Evolutionary conservation across 2,888 invertebrate genomes (phyloP).

Genomic region (Venustoraphidia nigricollis): DNA sequence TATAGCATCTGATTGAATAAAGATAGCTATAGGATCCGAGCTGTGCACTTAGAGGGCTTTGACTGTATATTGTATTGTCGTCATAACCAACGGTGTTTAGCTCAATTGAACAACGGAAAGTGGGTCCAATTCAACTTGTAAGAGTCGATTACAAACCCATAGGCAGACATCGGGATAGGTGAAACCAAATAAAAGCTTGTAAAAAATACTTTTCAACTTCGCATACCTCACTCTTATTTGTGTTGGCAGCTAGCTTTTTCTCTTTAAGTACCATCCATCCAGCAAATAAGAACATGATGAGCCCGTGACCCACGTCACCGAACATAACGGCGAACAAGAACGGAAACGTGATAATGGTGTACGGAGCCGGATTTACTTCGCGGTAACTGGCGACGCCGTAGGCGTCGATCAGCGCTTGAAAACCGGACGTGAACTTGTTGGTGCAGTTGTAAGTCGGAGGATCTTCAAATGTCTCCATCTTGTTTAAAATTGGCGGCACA

Average conservation of each 20-base stretch:
- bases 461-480: slow-evolving; percentile 76
- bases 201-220: background rate
- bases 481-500: slow-evolving; percentile 89
- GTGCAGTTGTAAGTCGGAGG: slow-evolving; percentile 94
- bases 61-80: too few relatives aligned
- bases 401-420: slow-evolving; percentile 89
- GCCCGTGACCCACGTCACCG: slow-evolving; percentile 93
- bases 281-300: slow-evolving; percentile 82
- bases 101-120: too few relatives aligned
- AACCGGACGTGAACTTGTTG: slow-evolving; percentile 91
- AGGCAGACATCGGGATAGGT: too few relatives aligned
- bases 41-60: too few relatives aligned
- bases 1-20: too few relatives aligned
- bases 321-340: slow-evolving; percentile 98
- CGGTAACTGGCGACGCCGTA: slow-evolving; percentile 93
- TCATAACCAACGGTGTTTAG: too few relatives aligned
- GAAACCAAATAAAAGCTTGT: too few relatives aligned
- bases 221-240: slow-evolving; percentile 71
- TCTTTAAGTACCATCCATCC: slow-evolving; percentile 92
- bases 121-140: too few relatives aligned
- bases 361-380: slow-evolving; percentile 96
- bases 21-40: too few relatives aligned
- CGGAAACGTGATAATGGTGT: slow-evolving; percentile 94
- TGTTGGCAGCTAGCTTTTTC: slow-evolving; percentile 75
- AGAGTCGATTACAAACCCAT: too few relatives aligned